These are phyloP conservation scores for Hesperophylax magnus DNA, from an alignment of 1,140 invertebrate species.

Conservation along the genomic window DNA sequence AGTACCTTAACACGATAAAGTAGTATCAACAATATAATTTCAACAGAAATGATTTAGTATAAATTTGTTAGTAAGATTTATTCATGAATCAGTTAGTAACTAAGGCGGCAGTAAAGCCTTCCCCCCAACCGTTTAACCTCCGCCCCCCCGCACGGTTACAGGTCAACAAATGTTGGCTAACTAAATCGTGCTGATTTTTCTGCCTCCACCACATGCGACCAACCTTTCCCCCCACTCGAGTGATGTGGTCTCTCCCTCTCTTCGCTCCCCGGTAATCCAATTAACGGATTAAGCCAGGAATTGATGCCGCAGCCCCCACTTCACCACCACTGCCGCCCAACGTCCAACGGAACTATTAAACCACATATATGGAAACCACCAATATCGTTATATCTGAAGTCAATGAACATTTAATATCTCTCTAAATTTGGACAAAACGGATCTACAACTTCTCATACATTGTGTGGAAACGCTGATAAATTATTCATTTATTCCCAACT, in stretches of 20 bases:
- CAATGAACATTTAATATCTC: background rate
- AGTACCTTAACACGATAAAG: too few relatives aligned
- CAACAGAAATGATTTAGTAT: too few relatives aligned
- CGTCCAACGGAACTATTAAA: background rate
- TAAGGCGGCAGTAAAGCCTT: background rate
- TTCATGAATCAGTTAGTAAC: too few relatives aligned
- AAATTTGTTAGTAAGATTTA: too few relatives aligned
- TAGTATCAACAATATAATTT: too few relatives aligned
- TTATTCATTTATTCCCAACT: too few relatives aligned
- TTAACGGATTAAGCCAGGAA: slow-evolving; percentile 48
- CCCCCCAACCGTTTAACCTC: background rate
- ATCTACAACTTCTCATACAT: too few relatives aligned
- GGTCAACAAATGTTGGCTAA: background rate
- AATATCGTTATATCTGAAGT: background rate
- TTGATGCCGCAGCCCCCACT: slow-evolving; percentile 38
- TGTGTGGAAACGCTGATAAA: too few relatives aligned
- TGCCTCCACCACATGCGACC: slow-evolving; percentile 4
- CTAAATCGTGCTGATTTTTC: slow-evolving; percentile 3
- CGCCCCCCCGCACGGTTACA: background rate
- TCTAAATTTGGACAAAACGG: too few relatives aligned
- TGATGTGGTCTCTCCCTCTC: background rate
- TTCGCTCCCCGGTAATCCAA: slow-evolving; percentile 26
- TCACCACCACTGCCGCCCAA: background rate
- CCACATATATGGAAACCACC: background rate
- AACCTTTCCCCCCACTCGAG: background rate